Conservation (phyloP, 2,113 vertebrate species). For the Perca fluviatilis region DNA sequence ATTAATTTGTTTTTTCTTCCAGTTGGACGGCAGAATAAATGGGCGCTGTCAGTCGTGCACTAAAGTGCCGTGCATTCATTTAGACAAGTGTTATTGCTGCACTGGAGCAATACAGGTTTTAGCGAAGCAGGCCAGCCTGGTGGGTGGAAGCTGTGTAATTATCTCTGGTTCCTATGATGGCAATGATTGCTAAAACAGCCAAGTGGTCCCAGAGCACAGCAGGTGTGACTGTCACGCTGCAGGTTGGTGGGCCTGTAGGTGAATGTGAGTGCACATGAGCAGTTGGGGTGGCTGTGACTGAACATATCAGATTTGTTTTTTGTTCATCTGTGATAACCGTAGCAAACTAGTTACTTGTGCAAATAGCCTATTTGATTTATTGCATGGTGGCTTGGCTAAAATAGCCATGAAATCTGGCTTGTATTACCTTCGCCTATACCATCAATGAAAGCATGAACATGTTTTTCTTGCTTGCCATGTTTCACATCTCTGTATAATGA, state of each 20-base stretch:
- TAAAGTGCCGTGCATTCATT: constrained; percentile 93
- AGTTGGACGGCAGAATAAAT: constrained; percentile 93
- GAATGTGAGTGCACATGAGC: constrained; percentile 39
- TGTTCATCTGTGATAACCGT: not conserved
- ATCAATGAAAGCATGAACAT: not conserved
- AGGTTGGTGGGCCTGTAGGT: constrained; percentile 47
- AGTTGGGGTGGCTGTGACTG: not conserved
- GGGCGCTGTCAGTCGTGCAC: constrained; percentile 90
- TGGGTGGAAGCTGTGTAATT: constrained; percentile 82
- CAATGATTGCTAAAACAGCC: constrained; percentile 78
- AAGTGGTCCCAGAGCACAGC: constrained; percentile 71
- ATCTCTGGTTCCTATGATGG: constrained; percentile 78
- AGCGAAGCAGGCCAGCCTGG: constrained; percentile 62
- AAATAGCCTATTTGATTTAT: constrained; percentile 48
- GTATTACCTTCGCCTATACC: not conserved
- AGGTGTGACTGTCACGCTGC: constrained; percentile 69
- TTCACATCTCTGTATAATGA: constrained; percentile 22
- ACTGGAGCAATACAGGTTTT: constrained; percentile 74
- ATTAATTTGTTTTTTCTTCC: constrained; percentile 92
- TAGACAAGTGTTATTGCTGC: constrained; percentile 90
- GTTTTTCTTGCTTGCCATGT: constrained; percentile 13
- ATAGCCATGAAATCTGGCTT: constrained; percentile 14
- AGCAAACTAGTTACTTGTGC: not conserved
- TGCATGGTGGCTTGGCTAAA: constrained; percentile 45
- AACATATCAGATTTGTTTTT: constrained; percentile 18